Evolutionary conservation across 2,888 invertebrate genomes (phyloP), one percentile per base, ranked within the genome.

Genomic region (Lordiphosa andalusiaca): DNA sequence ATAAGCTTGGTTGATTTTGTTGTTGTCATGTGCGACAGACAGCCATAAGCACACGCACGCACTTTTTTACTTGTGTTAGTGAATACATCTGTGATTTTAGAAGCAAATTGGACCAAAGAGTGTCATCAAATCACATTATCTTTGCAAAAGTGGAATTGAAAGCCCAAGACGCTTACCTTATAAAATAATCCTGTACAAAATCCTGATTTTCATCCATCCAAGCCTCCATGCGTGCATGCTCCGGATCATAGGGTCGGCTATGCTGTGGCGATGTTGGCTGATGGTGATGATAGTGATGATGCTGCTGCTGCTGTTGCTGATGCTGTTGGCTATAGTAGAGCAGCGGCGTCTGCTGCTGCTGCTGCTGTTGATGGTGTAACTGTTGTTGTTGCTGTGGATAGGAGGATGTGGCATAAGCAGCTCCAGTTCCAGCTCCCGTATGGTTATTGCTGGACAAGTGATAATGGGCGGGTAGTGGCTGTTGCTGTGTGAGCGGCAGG

Each of bases 161-260:
- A 16, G 16, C 16, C 16, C 16, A 16, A 16, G 16, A 2, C 19
- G 3, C 89, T 89, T 88, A 95, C 96, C 96, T 95, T 90, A 96
- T 92, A 89, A 98, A 97, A 90, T 98, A 98, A 90, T 98, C 97
- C 89, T 96, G 95, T 73, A 96, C 95, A 90, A 98, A 98, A 90
- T 97, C 96, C 80, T 96, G 97, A 91, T 98, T 97, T 90, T 97
- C 97, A 90, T 98, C 98, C 77, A 98, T 93, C 98, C 98, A 98
- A 83, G 96, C 94, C 91, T 98, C 97, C 91, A 97, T 96, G 72
- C 94, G 93, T 59, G 96, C 94, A 90, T 95, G 95, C 90, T 96
- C 96, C 71, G 95, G 93, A 90, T 96, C 95, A 90, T 96, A 96
- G 84, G 90, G 87, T 90, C 90, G 84, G 73, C 62, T 81, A 42